Percentiles rank a stretch among this genome's conserved stretches.
phyloP scores from a whole-genome alignment of 1,140 invertebrate genomes.

The Asbolus verrucosus region DNA sequence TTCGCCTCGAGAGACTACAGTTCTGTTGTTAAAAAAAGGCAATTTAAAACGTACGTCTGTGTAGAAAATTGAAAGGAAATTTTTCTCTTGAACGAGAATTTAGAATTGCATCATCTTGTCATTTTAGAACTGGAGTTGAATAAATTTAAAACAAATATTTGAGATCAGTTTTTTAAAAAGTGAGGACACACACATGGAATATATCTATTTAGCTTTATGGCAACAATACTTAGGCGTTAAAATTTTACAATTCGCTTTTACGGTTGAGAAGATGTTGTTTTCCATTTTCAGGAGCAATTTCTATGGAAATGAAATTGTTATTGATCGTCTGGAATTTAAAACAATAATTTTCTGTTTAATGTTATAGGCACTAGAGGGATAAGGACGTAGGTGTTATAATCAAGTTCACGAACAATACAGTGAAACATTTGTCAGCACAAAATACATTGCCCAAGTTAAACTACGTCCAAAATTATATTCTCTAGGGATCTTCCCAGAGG shows the following conservation, averaged over 20 bases:
- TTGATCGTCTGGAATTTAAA: slow-evolving; percentile 12
- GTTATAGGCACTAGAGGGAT: neutral
- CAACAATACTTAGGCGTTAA: too few relatives aligned
- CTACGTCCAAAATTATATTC: slow-evolving; percentile 39
- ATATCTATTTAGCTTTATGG: too few relatives aligned
- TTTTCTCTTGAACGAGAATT: neutral
- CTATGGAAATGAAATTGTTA: slow-evolving; percentile 4
- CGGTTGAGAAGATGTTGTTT: neutral
- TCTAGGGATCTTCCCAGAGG: slow-evolving; percentile 17
- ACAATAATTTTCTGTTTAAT: neutral
- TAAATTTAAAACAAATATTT: too few relatives aligned
- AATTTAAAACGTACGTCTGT: slow-evolving; percentile 8
- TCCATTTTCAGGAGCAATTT: neutral
- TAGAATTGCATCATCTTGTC: too few relatives aligned
- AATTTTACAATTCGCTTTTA: neutral
- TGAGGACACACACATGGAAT: too few relatives aligned
- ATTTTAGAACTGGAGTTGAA: too few relatives aligned
- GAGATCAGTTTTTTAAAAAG: too few relatives aligned
- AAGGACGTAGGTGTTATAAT: slow-evolving; percentile 12
- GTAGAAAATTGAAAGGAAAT: slow-evolving; percentile 24
- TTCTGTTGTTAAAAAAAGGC: slow-evolving; percentile 5
- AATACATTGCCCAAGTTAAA: slow-evolving; percentile 30
- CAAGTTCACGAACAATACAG: slow-evolving; percentile 25
- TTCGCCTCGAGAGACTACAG: slow-evolving; percentile 3
- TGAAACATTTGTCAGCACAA: slow-evolving; percentile 28